phyloP scores from a whole-genome alignment of 2,888 invertebrate genomes.

The Ormyrus nitidulus region DNA sequence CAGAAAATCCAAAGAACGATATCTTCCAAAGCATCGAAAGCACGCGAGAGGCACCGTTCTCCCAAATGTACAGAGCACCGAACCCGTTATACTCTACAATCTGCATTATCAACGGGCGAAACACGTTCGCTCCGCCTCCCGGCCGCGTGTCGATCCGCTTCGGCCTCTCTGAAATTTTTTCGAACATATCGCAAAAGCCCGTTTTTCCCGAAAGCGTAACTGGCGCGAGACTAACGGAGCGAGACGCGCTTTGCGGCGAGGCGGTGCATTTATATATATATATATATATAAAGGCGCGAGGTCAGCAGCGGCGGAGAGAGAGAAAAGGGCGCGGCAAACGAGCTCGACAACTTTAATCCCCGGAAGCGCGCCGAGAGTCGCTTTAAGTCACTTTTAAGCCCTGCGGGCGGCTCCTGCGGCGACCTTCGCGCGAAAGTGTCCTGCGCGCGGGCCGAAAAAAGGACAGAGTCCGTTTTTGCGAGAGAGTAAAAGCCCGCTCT shows the following conservation, averaged over 20 bases:
- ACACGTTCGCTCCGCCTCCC: no score
- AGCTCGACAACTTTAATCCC: constrained; percentile 47
- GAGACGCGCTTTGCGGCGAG: constrained; percentile 13
- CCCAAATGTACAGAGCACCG: no score
- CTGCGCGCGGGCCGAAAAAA: not conserved
- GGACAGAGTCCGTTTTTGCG: not conserved
- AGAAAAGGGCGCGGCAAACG: constrained; percentile 24
- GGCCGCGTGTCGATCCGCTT: no score
- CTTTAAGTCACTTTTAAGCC: constrained; percentile 55
- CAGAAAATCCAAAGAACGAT: no score
- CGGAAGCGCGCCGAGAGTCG: constrained; percentile 52
- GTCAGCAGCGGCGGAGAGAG: constrained; percentile 2
- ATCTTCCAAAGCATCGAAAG: no score
- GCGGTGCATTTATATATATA: not conserved
- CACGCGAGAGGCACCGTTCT: no score
- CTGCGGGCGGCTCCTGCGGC: constrained; percentile 33
- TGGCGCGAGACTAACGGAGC: constrained; percentile 19
- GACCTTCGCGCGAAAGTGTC: constrained; percentile 29
- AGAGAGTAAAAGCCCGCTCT: not conserved
- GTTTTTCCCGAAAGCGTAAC: no score
- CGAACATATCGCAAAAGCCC: no score
- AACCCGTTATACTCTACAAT: no score
- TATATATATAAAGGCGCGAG: not conserved
- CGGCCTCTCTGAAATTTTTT: no score
- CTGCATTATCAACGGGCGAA: no score